Conservation (phyloP, 2,797 vertebrate species). For the Sylvia borin region DNA sequence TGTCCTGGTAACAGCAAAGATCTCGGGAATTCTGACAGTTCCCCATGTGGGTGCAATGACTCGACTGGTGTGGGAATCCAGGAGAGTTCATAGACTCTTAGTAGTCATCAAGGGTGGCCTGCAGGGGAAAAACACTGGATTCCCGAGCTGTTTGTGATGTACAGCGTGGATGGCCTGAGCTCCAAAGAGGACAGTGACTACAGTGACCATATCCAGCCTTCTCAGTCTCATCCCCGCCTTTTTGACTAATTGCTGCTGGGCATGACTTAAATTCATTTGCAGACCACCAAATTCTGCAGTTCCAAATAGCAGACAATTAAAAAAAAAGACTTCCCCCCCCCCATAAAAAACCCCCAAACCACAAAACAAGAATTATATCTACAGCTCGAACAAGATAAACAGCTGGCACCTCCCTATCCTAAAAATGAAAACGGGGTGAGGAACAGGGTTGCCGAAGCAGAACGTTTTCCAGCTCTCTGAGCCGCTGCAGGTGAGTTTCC, state of each 20-base stretch:
- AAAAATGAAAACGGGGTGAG: background rate
- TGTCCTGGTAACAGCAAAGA: background rate
- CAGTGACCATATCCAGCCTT: background rate
- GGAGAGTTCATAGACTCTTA: background rate
- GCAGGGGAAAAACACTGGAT: background rate
- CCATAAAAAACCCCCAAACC: background rate
- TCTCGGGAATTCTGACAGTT: background rate
- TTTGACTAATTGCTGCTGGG: background rate
- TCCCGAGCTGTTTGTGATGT: background rate
- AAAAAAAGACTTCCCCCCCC: rapidly evolving
- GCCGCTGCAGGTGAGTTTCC: background rate
- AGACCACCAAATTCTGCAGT: background rate
- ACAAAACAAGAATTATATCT: background rate
- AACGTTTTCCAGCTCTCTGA: background rate
- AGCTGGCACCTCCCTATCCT: background rate
- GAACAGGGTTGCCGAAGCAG: background rate
- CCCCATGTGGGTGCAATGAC: background rate
- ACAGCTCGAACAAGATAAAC: background rate
- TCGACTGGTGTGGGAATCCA: background rate
- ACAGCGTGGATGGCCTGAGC: background rate
- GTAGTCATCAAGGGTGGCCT: background rate
- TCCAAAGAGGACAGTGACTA: background rate
- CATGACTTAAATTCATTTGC: background rate
- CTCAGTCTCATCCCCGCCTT: background rate
- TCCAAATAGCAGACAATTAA: background rate